Base-by-base conservation (phyloP, 2,888 invertebrate species). In the Hemithea aestivaria region DNA sequence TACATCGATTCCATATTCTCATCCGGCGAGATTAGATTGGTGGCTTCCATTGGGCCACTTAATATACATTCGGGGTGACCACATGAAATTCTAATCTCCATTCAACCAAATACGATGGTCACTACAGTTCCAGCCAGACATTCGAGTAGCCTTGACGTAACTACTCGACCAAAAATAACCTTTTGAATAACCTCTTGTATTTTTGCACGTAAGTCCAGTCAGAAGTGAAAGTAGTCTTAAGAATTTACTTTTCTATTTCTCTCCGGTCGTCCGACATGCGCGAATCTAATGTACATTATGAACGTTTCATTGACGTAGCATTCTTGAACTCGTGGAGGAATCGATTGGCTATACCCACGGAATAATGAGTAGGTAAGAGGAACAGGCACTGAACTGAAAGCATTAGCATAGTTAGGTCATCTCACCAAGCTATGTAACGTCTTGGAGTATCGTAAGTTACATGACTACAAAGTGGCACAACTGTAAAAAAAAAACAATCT, bases 201-300 rank as follows among this genome's bases (percentile, higher is more conserved):
- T 40, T 39, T 48, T 29, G 41, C 34, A 10, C 39, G 31, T 32
- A 21, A 7, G 35, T 36, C 40, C 20, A 40, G 16, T 16, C 16
- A 32, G 37, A 46, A 45, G 51, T 46, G 51, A 51, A 48, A 52
- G 47, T 42, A 22, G 30, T 28, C 39, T 39, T 40, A 25, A n/a
- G 22, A 43, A 37, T 35, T 35, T 35, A 16, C 16, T 16, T 5
- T 16, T 16, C 16, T 22, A 42, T 36, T 37, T 42, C 33, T 8
- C 43, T 36, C 27, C 35, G 34, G 40, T 27, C 10, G 29, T 29
- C 35, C 47, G 43, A 41, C 40, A 36, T 31, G 28, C 27, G 32
- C 35, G 41, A 38, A 35, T 41, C 32, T 30, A 43, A 45, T 40
- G 37, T 26, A 42, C 44, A 48, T 46, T 48, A 46, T 40, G 20